Conservation (phyloP, 2,113 vertebrate genomes). For the Apaloderma vittatum region DNA sequence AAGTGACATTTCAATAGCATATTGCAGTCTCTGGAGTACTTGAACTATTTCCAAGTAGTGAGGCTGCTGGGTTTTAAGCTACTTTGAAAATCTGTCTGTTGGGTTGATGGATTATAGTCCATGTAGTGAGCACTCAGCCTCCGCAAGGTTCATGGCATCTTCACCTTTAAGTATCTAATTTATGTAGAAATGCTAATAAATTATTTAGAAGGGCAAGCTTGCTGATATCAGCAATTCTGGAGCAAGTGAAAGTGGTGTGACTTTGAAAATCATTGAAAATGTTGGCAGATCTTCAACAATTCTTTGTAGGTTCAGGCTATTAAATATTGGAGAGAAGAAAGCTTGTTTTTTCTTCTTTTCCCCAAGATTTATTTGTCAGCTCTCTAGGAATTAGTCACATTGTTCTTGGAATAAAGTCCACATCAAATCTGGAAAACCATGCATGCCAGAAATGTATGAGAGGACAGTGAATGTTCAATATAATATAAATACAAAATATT, state of each 20-base stretch:
- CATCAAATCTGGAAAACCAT: background rate
- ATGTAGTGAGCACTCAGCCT: constrained; percentile 18
- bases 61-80: background rate
- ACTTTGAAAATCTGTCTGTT: constrained; percentile 56
- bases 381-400: background rate
- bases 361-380: background rate
- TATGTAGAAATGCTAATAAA: constrained; percentile 64
- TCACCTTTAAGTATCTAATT: constrained; percentile 69
- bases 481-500: background rate
- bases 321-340: background rate
- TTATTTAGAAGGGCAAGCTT: constrained; percentile 68
- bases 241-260: background rate
- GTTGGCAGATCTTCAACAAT: constrained; percentile 14
- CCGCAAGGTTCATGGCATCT: constrained; percentile 53
- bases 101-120: constrained; percentile 30
- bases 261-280: constrained; percentile 54
- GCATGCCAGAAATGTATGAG: background rate
- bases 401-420: background rate
- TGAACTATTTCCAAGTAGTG: constrained; percentile 36
- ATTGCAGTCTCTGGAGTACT: constrained; percentile 24
- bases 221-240: constrained; percentile 68
- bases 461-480: rapidly evolving
- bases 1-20: constrained; percentile 13
- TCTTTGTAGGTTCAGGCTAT: background rate
- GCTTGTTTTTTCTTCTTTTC: background rate